These are phyloP conservation scores for Dallia pectoralis DNA, from an alignment of 2,797 vertebrate genomes.

Conservation along the genomic window DNA sequence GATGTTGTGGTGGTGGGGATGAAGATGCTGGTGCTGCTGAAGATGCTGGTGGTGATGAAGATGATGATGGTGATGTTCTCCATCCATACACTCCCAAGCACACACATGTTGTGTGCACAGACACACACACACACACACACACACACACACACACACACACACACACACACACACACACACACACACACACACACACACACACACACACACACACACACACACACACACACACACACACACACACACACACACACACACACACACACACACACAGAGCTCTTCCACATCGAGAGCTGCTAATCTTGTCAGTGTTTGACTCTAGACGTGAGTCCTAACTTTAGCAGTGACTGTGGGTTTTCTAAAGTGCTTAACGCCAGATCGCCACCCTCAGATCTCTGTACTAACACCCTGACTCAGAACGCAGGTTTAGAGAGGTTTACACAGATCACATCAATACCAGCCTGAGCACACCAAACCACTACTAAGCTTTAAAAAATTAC, in stretches of 20 bases:
- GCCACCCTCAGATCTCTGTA: constrained; percentile 29
- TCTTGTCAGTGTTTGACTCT: constrained; percentile 3
- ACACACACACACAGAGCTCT: not conserved
- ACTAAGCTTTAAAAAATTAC: constrained; percentile 29
- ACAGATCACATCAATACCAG: constrained; percentile 19
- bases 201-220: not conserved
- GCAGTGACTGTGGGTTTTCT: constrained; percentile 28
- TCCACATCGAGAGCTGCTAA: not conserved
- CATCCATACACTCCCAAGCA: not conserved
- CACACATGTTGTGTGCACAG: not conserved
- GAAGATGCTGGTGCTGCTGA: no score
- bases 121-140: constrained; percentile 6
- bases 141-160: not conserved
- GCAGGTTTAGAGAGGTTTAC: not conserved
- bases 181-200: constrained; percentile 6
- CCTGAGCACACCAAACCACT: constrained; percentile 19
- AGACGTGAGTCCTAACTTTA: not conserved
- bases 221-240: constrained; percentile 5
- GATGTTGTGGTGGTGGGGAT: not conserved
- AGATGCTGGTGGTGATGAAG: no score
- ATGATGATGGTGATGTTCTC: not conserved
- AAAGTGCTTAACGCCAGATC: constrained; percentile 3
- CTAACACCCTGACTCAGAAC: constrained; percentile 7
- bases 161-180: constrained; percentile 1
- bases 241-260: not conserved